Evolutionary conservation across 1,140 invertebrate genomes (phyloP).

Genomic region (Luehdorfia chinensis): DNA sequence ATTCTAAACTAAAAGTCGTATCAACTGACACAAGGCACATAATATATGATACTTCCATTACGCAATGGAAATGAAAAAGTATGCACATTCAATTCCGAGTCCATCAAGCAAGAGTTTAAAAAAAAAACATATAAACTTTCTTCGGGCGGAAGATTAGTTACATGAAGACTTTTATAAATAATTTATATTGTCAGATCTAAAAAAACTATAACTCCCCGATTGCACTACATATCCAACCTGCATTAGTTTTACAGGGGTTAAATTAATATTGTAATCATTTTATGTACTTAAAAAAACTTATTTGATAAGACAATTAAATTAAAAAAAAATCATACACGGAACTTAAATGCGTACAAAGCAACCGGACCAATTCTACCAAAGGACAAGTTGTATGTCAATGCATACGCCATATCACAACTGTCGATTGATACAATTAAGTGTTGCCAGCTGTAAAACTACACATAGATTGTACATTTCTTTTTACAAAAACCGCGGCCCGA

Average conservation of each 20-base stretch:
- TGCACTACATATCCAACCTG: conserved; percentile 38
- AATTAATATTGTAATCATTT: conserved; percentile 25
- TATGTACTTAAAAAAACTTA: conserved; percentile 49
- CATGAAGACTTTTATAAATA: no score
- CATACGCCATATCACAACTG: no score
- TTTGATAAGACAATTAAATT: conserved; percentile 30
- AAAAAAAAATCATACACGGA: conserved; percentile 21
- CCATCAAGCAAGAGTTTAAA: no score
- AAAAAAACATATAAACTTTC: no score
- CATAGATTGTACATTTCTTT: conserved; percentile 43
- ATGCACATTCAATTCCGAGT: no score
- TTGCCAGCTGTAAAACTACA: conserved; percentile 13
- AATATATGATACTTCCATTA: no score
- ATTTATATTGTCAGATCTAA: conserved; percentile 48
- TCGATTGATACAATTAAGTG: neutral
- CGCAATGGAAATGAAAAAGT: no score
- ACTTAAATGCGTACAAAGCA: conserved; percentile 34
- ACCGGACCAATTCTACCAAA: conserved; percentile 1
- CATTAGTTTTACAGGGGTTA: no score
- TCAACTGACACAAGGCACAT: no score
- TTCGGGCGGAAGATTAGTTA: no score
- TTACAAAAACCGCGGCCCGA: conserved; percentile 42
- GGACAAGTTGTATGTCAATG: conserved; percentile 6
- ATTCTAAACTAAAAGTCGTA: no score
- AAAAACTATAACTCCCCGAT: no score